phyloP scores from a whole-genome alignment of 2,113 vertebrate species.

The Collichthys lucidus region DNA sequence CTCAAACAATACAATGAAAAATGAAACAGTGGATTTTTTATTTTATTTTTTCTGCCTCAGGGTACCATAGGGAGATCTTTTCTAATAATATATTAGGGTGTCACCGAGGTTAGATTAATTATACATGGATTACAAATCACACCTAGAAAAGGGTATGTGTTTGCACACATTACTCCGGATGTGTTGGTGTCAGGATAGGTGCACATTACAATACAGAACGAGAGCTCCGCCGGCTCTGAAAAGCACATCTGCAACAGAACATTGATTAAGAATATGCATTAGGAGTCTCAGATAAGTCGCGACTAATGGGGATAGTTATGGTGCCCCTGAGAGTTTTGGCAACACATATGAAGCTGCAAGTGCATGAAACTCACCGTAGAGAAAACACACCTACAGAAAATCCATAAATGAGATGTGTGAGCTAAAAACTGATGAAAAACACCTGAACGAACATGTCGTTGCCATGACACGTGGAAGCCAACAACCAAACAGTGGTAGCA shows the following conservation, averaged over 20 bases:
- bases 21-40: constrained; percentile 75
- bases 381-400: background rate
- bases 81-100: constrained; percentile 87
- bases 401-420: background rate
- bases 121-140: constrained; percentile 81
- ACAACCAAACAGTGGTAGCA: background rate
- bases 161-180: constrained; percentile 47
- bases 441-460: background rate
- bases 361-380: background rate
- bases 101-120: constrained; percentile 86
- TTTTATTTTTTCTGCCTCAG: constrained; percentile 60
- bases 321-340: background rate
- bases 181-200: constrained; percentile 39
- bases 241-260: constrained; percentile 20
- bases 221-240: constrained; percentile 29
- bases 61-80: constrained; percentile 82
- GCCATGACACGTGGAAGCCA: background rate
- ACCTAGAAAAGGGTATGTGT: constrained; percentile 48
- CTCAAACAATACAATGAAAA: constrained; percentile 83
- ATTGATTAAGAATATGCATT: constrained; percentile 19
- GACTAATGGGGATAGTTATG: constrained; percentile 7
- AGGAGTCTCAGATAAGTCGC: background rate
- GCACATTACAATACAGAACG: constrained; percentile 19
- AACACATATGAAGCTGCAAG: background rate
- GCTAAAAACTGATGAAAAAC: background rate